Evolutionary conservation across 2,113 vertebrate genomes (phyloP).

Genomic region (Pollimyrus isidori): DNA sequence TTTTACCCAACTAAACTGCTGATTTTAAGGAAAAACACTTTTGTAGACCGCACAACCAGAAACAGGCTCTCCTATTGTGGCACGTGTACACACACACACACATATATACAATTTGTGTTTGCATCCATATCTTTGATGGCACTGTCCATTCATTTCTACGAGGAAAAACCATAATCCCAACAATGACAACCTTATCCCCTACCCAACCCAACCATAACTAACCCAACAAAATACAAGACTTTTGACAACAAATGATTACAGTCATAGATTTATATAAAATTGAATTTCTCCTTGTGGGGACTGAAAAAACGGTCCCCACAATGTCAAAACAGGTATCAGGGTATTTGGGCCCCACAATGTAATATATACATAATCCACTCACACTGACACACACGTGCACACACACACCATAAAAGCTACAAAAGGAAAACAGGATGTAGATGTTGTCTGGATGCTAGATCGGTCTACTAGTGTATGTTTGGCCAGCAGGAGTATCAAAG

Average conservation of each 20-base stretch:
- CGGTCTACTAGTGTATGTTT: background rate
- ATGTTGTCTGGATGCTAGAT: background rate
- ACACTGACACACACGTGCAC: background rate
- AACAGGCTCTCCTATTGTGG: constrained; percentile 19
- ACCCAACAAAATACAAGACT: background rate
- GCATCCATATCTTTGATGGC: background rate
- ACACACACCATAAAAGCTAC: too few relatives aligned
- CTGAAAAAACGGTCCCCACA: background rate
- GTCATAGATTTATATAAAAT: background rate
- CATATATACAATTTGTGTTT: background rate
- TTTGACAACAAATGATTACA: background rate
- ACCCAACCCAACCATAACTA: background rate
- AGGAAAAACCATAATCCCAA: background rate
- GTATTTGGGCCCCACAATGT: background rate
- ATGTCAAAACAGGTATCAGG: background rate
- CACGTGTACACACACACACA: background rate
- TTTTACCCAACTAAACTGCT: background rate
- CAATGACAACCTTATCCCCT: background rate
- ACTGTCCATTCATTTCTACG: background rate
- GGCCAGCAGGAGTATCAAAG: background rate
- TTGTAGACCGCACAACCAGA: background rate
- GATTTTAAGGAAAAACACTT: background rate
- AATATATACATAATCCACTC: background rate
- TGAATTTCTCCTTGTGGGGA: background rate
- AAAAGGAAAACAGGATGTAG: background rate